These are phyloP conservation scores for Campylorhamphus procurvoides DNA, from an alignment of 2,113 vertebrate species.

Conservation along the genomic window DNA sequence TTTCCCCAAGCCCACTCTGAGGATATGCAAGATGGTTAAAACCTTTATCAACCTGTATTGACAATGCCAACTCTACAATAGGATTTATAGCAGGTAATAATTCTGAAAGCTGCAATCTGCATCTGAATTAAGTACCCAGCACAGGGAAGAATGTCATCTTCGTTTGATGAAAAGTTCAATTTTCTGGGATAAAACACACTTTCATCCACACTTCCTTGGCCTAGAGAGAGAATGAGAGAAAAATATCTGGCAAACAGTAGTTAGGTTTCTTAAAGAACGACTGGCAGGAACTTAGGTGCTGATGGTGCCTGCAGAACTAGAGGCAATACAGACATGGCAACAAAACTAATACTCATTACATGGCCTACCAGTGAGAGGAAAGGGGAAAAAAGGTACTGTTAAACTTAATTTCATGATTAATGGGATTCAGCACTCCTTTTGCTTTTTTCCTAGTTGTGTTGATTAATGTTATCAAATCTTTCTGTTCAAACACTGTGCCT, in stretches of 20 bases:
- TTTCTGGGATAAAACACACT: neutral
- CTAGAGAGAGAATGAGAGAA: neutral
- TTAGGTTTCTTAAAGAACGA: neutral
- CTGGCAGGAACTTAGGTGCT: neutral
- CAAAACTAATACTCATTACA: neutral
- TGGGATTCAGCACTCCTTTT: neutral
- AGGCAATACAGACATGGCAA: neutral
- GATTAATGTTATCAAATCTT: neutral
- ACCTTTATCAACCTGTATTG: neutral
- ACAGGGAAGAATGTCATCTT: neutral
- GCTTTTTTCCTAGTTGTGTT: neutral
- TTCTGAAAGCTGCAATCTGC: neutral
- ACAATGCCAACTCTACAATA: neutral
- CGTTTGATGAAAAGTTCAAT: neutral
- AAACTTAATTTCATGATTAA: neutral
- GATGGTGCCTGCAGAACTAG: neutral
- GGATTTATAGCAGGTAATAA: neutral
- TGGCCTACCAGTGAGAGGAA: neutral
- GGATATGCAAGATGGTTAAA: neutral
- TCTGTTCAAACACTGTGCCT: neutral
- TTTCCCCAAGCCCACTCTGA: neutral
- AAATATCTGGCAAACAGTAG: neutral
- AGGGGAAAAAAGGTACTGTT: neutral
- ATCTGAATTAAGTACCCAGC: neutral
- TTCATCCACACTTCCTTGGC: neutral